Evolutionary conservation across 2,797 vertebrate genomes (phyloP).

Genomic region (Luscinia luscinia): DNA sequence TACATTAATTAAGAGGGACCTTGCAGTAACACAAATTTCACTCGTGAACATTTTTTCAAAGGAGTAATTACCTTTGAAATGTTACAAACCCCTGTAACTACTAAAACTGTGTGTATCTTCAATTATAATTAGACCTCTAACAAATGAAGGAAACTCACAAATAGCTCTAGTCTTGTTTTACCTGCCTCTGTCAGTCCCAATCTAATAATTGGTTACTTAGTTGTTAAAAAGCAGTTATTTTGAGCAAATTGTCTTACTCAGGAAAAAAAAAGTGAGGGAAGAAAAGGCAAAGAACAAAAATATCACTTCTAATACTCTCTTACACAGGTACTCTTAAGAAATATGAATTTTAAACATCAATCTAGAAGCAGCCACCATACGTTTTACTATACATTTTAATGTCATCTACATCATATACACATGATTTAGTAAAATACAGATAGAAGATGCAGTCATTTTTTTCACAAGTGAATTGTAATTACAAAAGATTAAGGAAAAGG

Average conservation of each 20-base stretch:
- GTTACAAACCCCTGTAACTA: neutral
- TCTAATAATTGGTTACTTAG: conserved; percentile 6
- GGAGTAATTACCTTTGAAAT: conserved; percentile 50
- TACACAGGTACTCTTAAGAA: neutral
- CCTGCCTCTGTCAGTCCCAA: neutral
- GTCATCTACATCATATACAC: neutral
- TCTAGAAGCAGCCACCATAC: neutral
- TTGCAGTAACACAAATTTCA: conserved; percentile 11
- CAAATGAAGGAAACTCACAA: conserved; percentile 22
- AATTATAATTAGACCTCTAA: conserved; percentile 30
- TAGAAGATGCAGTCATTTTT: neutral
- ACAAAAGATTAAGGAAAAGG: neutral
- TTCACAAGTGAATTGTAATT: neutral
- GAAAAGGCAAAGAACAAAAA: neutral
- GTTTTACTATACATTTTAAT: neutral
- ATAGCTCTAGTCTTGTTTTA: neutral
- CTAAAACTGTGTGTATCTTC: conserved; percentile 6
- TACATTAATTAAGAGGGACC: conserved; percentile 35
- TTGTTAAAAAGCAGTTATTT: conserved; percentile 7
- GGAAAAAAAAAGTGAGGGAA: neutral
- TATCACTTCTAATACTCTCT: neutral
- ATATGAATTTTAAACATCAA: neutral
- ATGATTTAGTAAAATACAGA: neutral
- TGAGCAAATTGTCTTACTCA: neutral
- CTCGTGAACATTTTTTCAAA: neutral